Base-by-base conservation (phyloP, 2,113 vertebrate species). In the Anseranas semipalmata region DNA sequence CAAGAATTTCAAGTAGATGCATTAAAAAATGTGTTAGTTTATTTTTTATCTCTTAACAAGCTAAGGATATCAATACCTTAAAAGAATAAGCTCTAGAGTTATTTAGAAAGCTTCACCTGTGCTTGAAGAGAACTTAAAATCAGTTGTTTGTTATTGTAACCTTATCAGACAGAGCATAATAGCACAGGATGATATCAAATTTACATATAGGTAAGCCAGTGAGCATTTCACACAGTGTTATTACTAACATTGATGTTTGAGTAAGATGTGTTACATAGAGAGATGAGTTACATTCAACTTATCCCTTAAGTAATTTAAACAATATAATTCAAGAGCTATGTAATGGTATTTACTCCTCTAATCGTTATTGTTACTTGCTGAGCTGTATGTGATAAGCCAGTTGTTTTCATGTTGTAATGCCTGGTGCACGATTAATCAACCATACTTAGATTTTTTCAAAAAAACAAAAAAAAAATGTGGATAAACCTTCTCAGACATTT, bases 31-130 rank as follows among this genome's bases (percentile, higher is more conserved):
- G 8, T 32, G 27, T 7, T 3, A 50, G 12, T 25, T 90, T 45
- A 45, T 58, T 92, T 88, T 84, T 86, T 10, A 89, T 60, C 90
- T 94, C 41, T 92, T 80, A 90, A 92, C 15, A 67, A 59, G 30
- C 65, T 35, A 83, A 92, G 39, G 3, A 50, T 32, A 53, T 12
- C 28, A 59, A 39, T 33, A 85, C 35, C 59, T 90, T 79, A 81
- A 74, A 74, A 59, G 12, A 80, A 0, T 41, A 85, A 43, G 19
- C 25, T 78, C 35, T 41, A 60, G 21, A 85, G 35, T 15, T 87
- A 20, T 58, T 92, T 45, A 85, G 48, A 80, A 90, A 86, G 80
- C 4, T 84, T 95, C 32, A 72, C 10, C 46, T 87, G 24, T 68
- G 33, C 65, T 87, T 71, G n/a, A 89, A 55, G 32, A 55, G 3